Evolutionary conservation across 2,888 invertebrate species (phyloP), one percentile per base, ranked within the genome.

Genomic region (Mylabris sibirica): DNA sequence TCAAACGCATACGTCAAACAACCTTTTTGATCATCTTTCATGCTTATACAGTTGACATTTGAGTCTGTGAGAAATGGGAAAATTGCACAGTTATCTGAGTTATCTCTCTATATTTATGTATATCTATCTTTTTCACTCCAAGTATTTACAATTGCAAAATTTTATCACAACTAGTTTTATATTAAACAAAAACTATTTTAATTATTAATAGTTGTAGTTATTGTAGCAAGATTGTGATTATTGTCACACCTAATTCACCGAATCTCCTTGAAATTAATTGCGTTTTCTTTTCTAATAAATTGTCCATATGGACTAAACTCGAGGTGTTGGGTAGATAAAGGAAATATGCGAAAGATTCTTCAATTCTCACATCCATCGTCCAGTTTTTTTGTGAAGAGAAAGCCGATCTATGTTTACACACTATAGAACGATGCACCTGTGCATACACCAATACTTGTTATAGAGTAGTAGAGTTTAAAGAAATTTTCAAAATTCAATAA

Each of bases 1-100:
- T 30, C 30, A 30, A 30, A 30, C 30, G 8, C 8, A 35, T 57
- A 64, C 30, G 59, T 30, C 34, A 38, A 64, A 53, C 30, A 64
- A 44, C 44, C 44, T 44, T n/a, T 44, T 44, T 44, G 44, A 41
- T 60, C 44, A 26, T 49, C 30, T 30, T 61, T 66, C 62, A 38
- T 62, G 67, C 67, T 67, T 67, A 59, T 63, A 67, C 63, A 63
- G 63, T 59, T 67, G 67, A 67, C 44, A 67, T 63, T 67, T 59
- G 67, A 63, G 67, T 67, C 63, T 57, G 59, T 62, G 66, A 62
- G 62, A 62, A 61, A 38, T 34, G 60, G 44, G 44, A 4, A 44
- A 44, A 44, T n/a, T 44, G 44, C 44, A 44, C 3, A 44, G 44
- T 44, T 44, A 44, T 44, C 11, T 35, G n/a, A n/a, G n/a, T n/a